These are phyloP conservation scores for Pluvianellus socialis DNA, from an alignment of 2,113 vertebrate genomes.

Conservation along the genomic window DNA sequence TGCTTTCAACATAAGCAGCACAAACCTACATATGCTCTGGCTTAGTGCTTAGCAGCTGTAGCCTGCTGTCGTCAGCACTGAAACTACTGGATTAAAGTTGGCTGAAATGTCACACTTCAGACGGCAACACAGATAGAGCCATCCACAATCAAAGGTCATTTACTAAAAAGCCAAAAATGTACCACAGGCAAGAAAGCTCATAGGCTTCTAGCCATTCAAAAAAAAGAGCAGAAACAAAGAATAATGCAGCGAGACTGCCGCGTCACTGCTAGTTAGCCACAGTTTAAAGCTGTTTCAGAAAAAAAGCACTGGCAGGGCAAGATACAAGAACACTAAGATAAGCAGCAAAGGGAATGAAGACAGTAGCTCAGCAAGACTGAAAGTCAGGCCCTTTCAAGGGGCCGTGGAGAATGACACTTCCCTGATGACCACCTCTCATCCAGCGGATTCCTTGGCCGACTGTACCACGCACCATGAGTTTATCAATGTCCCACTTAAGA, in stretches of 20 bases:
- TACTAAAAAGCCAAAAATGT: not conserved
- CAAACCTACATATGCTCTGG: not conserved
- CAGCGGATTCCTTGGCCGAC: not conserved
- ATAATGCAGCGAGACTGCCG: not conserved
- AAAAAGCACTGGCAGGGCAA: not conserved
- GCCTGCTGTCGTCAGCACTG: not conserved
- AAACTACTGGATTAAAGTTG: not conserved
- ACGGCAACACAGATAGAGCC: not conserved
- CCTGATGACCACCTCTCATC: not conserved
- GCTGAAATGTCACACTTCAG: not conserved
- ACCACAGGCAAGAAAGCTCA: not conserved
- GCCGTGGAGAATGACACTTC: not conserved
- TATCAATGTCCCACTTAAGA: not conserved
- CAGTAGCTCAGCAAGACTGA: not conserved
- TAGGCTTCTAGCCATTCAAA: not conserved
- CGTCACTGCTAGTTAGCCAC: not conserved
- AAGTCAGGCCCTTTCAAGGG: not conserved
- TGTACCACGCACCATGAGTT: not conserved
- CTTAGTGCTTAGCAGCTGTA: not conserved
- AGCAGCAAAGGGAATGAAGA: not conserved
- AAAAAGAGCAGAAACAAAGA: not conserved
- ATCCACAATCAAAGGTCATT: not conserved
- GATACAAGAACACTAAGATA: not conserved
- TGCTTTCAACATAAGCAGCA: not conserved
- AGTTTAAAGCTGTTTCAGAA: not conserved